Percentiles rank a stretch among this genome's conserved stretches.
These are phyloP conservation scores for Brachionus paranguensis DNA, from an alignment of 1,140 invertebrate species.

Conservation along the genomic window DNA sequence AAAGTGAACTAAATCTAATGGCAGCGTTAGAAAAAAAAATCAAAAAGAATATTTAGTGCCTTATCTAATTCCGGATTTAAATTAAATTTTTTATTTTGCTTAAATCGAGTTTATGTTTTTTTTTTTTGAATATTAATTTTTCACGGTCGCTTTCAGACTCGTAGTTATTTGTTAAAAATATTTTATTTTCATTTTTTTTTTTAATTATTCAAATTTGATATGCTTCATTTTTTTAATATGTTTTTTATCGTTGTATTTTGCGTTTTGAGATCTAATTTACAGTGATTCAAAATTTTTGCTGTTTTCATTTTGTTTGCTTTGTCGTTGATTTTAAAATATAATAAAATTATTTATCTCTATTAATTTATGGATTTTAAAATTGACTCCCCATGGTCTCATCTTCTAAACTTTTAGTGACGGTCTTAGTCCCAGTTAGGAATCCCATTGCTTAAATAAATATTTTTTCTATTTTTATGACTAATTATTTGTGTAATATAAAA, in stretches of 20 bases:
- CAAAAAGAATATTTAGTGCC: too few relatives aligned
- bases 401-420: too few relatives aligned
- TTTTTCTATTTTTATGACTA: too few relatives aligned
- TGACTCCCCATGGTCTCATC: too few relatives aligned
- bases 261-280: neutral
- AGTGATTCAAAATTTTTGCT: slow-evolving; percentile 10
- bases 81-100: neutral
- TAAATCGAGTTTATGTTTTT: slow-evolving; percentile 4
- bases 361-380: neutral
- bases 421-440: too few relatives aligned
- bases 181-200: neutral
- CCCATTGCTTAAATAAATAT: too few relatives aligned
- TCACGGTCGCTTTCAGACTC: neutral
- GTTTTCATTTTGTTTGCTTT: slow-evolving; percentile 9
- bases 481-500: too few relatives aligned
- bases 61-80: slow-evolving; percentile 11
- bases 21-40: neutral
- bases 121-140: neutral
- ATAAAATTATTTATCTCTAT: slow-evolving; percentile 24
- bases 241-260: slow-evolving; percentile 4
- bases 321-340: slow-evolving; percentile 24
- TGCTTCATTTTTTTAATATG: neutral
- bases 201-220: neutral
- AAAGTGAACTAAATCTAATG: neutral
- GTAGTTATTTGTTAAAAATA: neutral